Conservation (phyloP, 2,113 vertebrate species). For the Perccottus glenii region DNA sequence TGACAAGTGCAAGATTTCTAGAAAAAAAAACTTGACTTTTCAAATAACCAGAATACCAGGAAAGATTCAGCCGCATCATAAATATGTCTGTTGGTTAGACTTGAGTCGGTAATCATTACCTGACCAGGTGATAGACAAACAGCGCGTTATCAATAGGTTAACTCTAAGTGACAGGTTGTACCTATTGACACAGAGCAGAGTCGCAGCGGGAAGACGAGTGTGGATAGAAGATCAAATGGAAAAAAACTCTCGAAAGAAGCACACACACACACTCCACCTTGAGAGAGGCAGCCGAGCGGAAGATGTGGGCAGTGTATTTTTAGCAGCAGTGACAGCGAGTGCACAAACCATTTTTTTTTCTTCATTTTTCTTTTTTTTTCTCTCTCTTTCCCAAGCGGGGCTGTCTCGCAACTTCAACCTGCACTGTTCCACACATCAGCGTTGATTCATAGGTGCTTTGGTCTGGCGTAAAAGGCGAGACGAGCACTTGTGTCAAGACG, state of each 20-base stretch:
- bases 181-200: constrained; percentile 6
- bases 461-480: constrained; percentile 65
- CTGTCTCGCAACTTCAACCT: constrained; percentile 62
- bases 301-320: constrained; percentile 73
- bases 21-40: too few relatives aligned
- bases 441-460: constrained; percentile 67
- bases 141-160: constrained; percentile 36
- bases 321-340: constrained; percentile 64
- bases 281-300: constrained; percentile 50
- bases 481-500: constrained; percentile 60
- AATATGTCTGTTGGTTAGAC: not conserved
- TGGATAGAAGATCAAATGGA: constrained; percentile 42
- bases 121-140: not conserved
- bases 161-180: constrained; percentile 5
- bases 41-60: too few relatives aligned
- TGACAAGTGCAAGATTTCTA: too few relatives aligned
- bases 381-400: constrained; percentile 46
- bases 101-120: not conserved
- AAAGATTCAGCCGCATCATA: too few relatives aligned
- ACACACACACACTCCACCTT: constrained; percentile 31
- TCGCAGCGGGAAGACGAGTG: constrained; percentile 5
- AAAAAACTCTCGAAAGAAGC: constrained; percentile 65
- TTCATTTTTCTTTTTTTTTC: not conserved
- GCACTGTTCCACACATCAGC: constrained; percentile 58
- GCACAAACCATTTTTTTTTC: constrained; percentile 70